Base-by-base conservation (phyloP, 1,140 invertebrate species). In the Cyclina sinensis region DNA sequence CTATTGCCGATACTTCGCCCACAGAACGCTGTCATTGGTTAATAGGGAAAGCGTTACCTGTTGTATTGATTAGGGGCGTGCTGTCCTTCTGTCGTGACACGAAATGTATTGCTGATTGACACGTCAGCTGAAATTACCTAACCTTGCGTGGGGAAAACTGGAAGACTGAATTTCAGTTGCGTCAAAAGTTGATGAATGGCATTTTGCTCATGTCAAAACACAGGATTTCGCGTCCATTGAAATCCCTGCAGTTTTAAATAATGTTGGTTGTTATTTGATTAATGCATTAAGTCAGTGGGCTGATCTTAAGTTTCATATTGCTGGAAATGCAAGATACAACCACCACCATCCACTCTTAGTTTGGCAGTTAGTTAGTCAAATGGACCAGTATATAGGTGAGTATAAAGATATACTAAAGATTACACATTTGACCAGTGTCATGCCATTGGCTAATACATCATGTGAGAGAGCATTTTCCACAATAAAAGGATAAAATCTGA, bases 401-500 rank as follows among this genome's bases (percentile, higher is more conserved):
- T 89, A 80, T 30, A 70, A 35, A 5, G 35, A 84, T 35, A 84
- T 84, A 18, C 37, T 87, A 2, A 68, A 65, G 21, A 35, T 87
- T 7, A 80, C 70, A 1, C 85, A 87, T 51, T 57, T 87, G 24
- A 68, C 76, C 5, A 80, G 51, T 86, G 30, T 82, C n/a, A 37
- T 78, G 11, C 80, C 81, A 27, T 21, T 83, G 27, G 76, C 21
- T 14, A 89, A 80, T 76, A 54, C 88, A 21, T n/a, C 70, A 32
- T 76, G 68, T 84, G 81, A 89, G 35, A 74, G 88, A 27, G 73
- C 76, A 7, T 89, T 89, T 54, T 81, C 62, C 0, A 51, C 65
- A 21, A 89, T 89, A 89, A 89, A 51, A 74, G 51, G 27, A 70
- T 89, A 16, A 85, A 85, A 68, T 39, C 30, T 46, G 88, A 76